These are phyloP conservation scores for Zaprionus camerounensis DNA, from an alignment of 1,140 invertebrate genomes.

Conservation along the genomic window DNA sequence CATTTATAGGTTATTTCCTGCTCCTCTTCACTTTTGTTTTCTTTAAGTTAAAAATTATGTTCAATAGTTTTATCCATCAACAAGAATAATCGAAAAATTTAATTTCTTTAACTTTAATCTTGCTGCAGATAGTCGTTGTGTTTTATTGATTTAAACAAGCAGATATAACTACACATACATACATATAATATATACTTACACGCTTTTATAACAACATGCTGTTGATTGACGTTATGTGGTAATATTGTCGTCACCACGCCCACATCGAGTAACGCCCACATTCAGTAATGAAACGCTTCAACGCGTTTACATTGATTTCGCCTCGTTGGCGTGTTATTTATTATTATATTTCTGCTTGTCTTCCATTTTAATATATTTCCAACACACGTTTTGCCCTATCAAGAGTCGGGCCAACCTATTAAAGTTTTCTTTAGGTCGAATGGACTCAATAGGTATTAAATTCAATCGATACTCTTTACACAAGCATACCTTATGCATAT, in stretches of 20 bases:
- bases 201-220: background rate
- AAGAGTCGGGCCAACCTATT: background rate
- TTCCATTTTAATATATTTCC: slow-evolving; percentile 25
- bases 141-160: slow-evolving; percentile 3
- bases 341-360: slow-evolving; percentile 62
- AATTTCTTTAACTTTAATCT: background rate
- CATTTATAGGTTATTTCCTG: too few species aligned
- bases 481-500: background rate
- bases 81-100: background rate
- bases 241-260: slow-evolving; percentile 53
- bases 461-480: background rate
- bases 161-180: background rate
- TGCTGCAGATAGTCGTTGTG: background rate
- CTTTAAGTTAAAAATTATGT: too few species aligned
- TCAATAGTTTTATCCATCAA: background rate
- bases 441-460: background rate
- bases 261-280: slow-evolving; percentile 28
- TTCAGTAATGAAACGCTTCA: slow-evolving; percentile 72
- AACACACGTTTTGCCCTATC: background rate
- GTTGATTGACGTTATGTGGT: slow-evolving; percentile 70
- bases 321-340: slow-evolving; percentile 75
- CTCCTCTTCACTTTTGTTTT: too few species aligned
- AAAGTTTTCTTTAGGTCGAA: too few species aligned
- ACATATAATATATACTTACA: slow-evolving; percentile 22
- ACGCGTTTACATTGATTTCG: slow-evolving; percentile 78